phyloP scores from a whole-genome alignment of 2,888 invertebrate genomes.

The Elysia crispata region DNA sequence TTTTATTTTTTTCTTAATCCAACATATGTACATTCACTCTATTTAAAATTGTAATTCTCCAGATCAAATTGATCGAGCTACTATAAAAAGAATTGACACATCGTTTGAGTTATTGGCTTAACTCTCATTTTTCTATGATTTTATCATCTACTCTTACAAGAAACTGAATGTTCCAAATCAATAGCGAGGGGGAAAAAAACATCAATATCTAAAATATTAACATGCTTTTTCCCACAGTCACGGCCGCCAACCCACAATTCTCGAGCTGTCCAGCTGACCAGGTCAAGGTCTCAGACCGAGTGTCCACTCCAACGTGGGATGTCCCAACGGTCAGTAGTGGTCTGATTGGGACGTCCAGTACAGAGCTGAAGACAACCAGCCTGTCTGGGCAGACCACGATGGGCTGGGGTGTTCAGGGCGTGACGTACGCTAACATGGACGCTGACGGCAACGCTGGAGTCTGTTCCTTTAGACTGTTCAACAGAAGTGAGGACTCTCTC shows the following conservation, averaged over 20 bases:
- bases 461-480: conserved; percentile 95
- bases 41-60: too few species aligned
- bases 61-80: too few species aligned
- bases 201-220: too few species aligned
- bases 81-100: too few species aligned
- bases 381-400: conserved; percentile 45
- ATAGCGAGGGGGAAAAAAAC: too few species aligned
- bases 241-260: neutral
- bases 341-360: neutral
- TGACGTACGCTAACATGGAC: conserved; percentile 88
- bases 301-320: conserved; percentile 42
- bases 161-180: too few species aligned
- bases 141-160: too few species aligned
- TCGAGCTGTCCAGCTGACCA: conserved; percentile 34
- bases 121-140: too few species aligned
- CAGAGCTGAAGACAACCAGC: neutral
- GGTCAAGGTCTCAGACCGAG: conserved; percentile 40
- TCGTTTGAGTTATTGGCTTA: too few species aligned
- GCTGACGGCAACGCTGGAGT: conserved; percentile 98
- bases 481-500: conserved; percentile 77
- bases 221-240: too few species aligned
- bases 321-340: conserved; percentile 24
- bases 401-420: conserved; percentile 60
- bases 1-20: too few species aligned
- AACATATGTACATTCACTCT: too few species aligned